Base-by-base conservation (phyloP, 2,113 vertebrate species). In the Lynx canadensis region DNA sequence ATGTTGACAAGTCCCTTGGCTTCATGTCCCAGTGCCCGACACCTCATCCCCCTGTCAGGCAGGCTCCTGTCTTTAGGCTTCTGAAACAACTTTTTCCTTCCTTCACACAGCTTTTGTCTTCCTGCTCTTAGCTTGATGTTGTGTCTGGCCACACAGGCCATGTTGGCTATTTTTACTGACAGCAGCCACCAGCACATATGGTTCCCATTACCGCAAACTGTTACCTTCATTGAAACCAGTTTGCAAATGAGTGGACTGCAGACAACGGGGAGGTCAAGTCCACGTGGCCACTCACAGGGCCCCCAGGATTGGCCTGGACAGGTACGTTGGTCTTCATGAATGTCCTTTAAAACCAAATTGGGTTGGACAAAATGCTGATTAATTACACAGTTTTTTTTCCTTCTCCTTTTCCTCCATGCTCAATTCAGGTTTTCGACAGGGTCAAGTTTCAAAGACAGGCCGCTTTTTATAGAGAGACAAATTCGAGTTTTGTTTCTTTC, bases 161-260 rank as follows among this genome's bases (percentile, higher is more conserved):
- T 38, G 36, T 60, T 3, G 55, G 76, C 83, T 98, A 66, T 94
- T 98, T 98, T 98, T 97, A 96, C 95, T 96, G 90, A 82, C 97
- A 97, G 74, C 86, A 89, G 66, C 95, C 95, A 98, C 84, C 97
- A 98, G 95, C 69, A 83, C 97, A 98, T 94, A 95, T 96, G 94
- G 90, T 97, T 98, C 73, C 11, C 79, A 98, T 98, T 98, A 97
- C 95, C 94, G 73, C 65, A 98, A 98, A 98, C 94, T 88, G 95
- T 82, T 97, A 96, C 95, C 97, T 98, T 98, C 88, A 89, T 94
- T 97, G 95, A 98, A 97, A 98, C n/a, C 13, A 16, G 86, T 98
- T 97, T 97, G 60, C 76, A 97, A 98, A 93, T 63, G 31, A 95
- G 78, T 71, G 41, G 80, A 78, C 45, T 9, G 65, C 18, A 91